Evolutionary conservation across 2,888 invertebrate genomes (phyloP).

Genomic region (Stenoptilia bipunctidactyla): DNA sequence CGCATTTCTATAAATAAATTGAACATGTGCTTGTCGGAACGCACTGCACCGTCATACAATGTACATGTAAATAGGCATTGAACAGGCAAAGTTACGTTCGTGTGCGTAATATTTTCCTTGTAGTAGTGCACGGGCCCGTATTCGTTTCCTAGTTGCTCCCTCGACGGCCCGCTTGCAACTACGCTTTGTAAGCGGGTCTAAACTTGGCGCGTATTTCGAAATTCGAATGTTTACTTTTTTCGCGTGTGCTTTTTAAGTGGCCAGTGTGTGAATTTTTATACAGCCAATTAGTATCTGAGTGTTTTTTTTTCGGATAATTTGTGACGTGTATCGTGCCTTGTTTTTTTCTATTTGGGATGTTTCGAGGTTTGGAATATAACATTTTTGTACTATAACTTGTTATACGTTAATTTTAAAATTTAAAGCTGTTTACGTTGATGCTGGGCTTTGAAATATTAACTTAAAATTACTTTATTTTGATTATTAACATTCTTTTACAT

Average conservation of each 20-base stretch:
- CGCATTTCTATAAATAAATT: constrained; percentile 46
- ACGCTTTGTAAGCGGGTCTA: constrained; percentile 58
- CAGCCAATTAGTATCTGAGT: too few species aligned
- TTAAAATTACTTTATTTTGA: constrained; percentile 23
- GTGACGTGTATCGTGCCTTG: constrained; percentile 1
- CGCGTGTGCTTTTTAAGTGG: constrained; percentile 23
- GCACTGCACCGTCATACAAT: constrained; percentile 40
- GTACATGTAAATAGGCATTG: constrained; percentile 28
- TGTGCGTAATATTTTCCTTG: constrained; percentile 18
- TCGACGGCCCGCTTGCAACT: constrained; percentile 62
- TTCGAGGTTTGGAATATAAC: constrained; percentile 27
- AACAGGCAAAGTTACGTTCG: constrained; percentile 19
- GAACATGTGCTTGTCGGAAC: constrained; percentile 33
- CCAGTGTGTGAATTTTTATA: constrained; percentile 14
- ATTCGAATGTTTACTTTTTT: constrained; percentile 19
- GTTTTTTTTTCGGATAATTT: neutral
- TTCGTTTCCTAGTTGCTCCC: constrained; percentile 67
- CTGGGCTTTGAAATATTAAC: constrained; percentile 14
- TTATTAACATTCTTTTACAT: constrained; percentile 10
- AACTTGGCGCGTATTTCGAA: constrained; percentile 53
- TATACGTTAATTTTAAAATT: constrained; percentile 15
- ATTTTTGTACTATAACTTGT: constrained; percentile 15
- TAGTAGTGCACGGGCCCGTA: constrained; percentile 37
- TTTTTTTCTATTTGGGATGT: constrained; percentile 24
- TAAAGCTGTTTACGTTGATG: neutral